Evolutionary conservation across 2,113 vertebrate genomes (phyloP).

Genomic region (Leucopternis melanops): DNA sequence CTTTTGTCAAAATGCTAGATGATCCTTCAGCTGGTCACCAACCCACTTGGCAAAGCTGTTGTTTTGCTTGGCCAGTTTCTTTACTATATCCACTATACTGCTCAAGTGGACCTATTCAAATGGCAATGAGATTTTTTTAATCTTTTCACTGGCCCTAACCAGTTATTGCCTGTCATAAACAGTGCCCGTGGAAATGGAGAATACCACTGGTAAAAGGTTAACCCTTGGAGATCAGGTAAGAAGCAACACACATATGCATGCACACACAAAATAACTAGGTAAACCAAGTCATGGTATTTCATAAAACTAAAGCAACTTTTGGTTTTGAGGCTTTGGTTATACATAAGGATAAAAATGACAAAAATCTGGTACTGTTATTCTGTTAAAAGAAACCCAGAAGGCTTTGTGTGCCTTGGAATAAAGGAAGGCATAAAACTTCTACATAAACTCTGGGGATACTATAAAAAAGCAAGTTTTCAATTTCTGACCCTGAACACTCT

Average conservation of each 20-base stretch:
- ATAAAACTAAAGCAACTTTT: background rate
- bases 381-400: background rate
- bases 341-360: background rate
- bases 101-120: background rate
- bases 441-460: slow-evolving; percentile 25
- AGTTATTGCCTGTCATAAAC: background rate
- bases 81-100: background rate
- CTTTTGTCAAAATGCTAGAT: background rate
- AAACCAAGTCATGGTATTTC: background rate
- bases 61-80: background rate
- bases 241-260: background rate
- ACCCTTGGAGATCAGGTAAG: background rate
- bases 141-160: background rate
- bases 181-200: background rate
- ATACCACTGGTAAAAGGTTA: background rate
- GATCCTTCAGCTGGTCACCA: background rate
- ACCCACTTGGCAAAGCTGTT: background rate
- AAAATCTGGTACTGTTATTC: background rate
- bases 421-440: slow-evolving; percentile 27
- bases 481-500: slow-evolving; percentile 24
- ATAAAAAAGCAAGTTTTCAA: background rate
- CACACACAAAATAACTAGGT: background rate
- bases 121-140: background rate
- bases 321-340: background rate
- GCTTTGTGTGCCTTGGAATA: background rate